Percentiles rank a stretch among this genome's conserved stretches.
Evolutionary conservation across 2,113 vertebrate species (phyloP).

Genomic region (Entelurus aequoreus): DNA sequence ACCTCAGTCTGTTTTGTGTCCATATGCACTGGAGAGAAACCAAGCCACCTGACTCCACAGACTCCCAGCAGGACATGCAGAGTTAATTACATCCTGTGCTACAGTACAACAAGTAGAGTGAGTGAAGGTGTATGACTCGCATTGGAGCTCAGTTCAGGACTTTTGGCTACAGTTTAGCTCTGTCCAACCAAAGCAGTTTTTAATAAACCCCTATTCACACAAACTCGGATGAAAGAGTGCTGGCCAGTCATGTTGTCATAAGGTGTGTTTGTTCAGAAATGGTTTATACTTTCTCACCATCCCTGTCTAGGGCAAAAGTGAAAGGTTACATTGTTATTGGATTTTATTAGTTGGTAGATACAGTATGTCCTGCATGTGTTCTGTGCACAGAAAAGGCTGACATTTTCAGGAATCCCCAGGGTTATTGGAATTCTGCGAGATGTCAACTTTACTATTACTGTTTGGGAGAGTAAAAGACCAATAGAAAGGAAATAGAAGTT

Average conservation of each 20-base stretch:
- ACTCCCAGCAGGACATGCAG: conserved; percentile 25
- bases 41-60: conserved; percentile 27
- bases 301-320: background rate
- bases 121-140: conserved; percentile 29
- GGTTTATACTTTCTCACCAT: background rate
- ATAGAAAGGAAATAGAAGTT: too few relatives aligned
- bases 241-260: background rate
- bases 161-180: conserved; percentile 22
- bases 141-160: conserved; percentile 22
- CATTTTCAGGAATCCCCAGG: too few relatives aligned
- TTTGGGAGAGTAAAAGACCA: too few relatives aligned
- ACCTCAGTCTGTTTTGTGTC: background rate
- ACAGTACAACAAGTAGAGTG: conserved; percentile 18
- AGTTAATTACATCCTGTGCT: conserved; percentile 42
- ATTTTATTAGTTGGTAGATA: too few relatives aligned
- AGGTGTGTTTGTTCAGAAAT: background rate
- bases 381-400: too few relatives aligned
- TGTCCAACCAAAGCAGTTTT: background rate
- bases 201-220: background rate
- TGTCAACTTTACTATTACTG: too few relatives aligned
- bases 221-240: conserved; percentile 1
- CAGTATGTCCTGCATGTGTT: too few relatives aligned
- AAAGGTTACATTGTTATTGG: background rate
- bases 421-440: too few relatives aligned
- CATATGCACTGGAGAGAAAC: conserved; percentile 9